Percentiles rank a stretch among this genome's conserved stretches.
phyloP scores from a whole-genome alignment of 2,113 vertebrate genomes.

The Charina bottae region DNA sequence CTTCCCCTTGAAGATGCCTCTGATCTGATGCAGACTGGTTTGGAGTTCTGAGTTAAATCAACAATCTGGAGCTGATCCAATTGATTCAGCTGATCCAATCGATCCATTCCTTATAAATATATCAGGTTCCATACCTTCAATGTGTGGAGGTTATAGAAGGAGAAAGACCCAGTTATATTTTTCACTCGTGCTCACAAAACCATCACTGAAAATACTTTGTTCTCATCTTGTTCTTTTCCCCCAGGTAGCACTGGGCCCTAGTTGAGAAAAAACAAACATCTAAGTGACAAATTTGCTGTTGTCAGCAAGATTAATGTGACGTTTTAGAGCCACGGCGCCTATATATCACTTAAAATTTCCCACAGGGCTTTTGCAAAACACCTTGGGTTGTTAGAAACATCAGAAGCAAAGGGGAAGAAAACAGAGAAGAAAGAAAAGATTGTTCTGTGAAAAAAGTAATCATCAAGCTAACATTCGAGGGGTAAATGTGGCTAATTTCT shows the following conservation, averaged over 20 bases:
- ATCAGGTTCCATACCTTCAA: not conserved
- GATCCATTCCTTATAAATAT: not conserved
- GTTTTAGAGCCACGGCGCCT: slow-evolving; percentile 22
- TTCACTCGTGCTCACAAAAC: not conserved
- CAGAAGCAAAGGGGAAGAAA: not conserved
- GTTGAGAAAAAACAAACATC: slow-evolving; percentile 16
- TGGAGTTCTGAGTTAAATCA: not conserved
- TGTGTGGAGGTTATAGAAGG: not conserved
- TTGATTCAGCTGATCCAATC: not conserved
- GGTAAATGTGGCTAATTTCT: too few relatives aligned
- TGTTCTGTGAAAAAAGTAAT: not conserved
- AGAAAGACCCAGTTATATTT: not conserved
- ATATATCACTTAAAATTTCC: slow-evolving; percentile 47
- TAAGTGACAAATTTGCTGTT: slow-evolving; percentile 16
- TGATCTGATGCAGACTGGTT: not conserved
- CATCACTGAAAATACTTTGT: not conserved
- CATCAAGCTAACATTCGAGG: not conserved
- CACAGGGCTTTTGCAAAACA: slow-evolving; percentile 17
- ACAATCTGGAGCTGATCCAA: not conserved
- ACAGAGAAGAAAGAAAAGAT: not conserved
- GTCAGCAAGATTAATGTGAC: slow-evolving; percentile 19
- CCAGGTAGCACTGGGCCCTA: not conserved
- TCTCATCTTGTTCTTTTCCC: not conserved
- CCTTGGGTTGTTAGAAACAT: slow-evolving; percentile 1
- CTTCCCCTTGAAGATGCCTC: not conserved